These are phyloP conservation scores for Rhynchonycteris naso DNA, from an alignment of 2,797 vertebrate genomes.

Conservation along the genomic window DNA sequence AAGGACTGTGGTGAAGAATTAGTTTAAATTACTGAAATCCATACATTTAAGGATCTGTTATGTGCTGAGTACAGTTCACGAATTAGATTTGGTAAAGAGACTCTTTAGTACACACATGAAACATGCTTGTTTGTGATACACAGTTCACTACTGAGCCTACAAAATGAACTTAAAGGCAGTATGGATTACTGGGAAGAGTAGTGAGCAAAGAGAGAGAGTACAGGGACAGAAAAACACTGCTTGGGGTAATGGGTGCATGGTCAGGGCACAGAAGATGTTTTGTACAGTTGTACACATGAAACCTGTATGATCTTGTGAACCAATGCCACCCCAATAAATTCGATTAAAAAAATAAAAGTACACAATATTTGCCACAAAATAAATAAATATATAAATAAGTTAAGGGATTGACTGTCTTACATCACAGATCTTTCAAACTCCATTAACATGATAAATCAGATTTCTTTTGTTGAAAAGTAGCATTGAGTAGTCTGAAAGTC, in stretches of 20 bases:
- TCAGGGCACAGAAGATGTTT: too few relatives aligned
- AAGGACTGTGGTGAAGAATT: constrained; percentile 21
- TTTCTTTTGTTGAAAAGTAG: neutral
- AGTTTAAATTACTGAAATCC: neutral
- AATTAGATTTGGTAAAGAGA: neutral
- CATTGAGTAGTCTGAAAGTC: neutral
- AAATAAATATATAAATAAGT: neutral
- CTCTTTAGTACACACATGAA: neutral
- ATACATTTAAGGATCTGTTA: constrained; percentile 28
- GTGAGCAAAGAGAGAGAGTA: neutral
- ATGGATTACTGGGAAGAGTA: neutral
- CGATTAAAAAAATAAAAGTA: too few relatives aligned
- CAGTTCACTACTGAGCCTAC: neutral
- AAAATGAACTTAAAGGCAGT: constrained; percentile 27
- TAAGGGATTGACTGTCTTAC: neutral
- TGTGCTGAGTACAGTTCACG: neutral
- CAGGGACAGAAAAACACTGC: too few relatives aligned
- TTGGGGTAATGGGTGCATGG: too few relatives aligned
- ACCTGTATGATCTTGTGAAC: too few relatives aligned
- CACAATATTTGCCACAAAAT: too few relatives aligned
- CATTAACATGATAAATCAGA: constrained; percentile 30
- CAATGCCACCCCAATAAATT: too few relatives aligned
- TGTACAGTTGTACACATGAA: too few relatives aligned
- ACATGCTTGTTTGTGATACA: neutral
- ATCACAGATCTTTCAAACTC: neutral